Base-by-base conservation (phyloP, 2,888 invertebrate species). In the Sminthurides aquaticus region DNA sequence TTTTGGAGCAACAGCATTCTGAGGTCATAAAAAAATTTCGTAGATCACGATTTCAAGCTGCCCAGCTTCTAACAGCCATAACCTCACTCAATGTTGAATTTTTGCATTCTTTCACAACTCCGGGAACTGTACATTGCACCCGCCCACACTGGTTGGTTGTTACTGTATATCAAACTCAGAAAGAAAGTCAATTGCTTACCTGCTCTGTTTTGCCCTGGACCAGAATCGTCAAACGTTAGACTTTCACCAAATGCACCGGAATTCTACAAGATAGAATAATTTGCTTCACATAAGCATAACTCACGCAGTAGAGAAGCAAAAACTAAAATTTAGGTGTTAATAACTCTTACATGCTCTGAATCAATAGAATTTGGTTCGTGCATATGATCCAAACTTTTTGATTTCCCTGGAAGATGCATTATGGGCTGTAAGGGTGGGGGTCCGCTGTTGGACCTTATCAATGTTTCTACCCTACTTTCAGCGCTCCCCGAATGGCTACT, bases 371-470 rank as follows among this genome's bases (percentile, higher is more conserved):
- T 43, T 26, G 62, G 22, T 54, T 67, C 65, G 43, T 67, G 63
- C 1, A 67, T 69, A 62, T 70, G 68, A 62, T 75, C 75, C 59
- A 75, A 66, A 67, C 75, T 75, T 52, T 70, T 67, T 25, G 75
- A 73, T 60, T 75, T 75, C 2, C 34, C 55, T 20, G 59, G 54
- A 34, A 57, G 71, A 68, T 59, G 70, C 55, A 26, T 67, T 22
- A 69, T 70, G 43, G 71, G 69, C 22, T 69, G 68, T 2, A 73
- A 66, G n/a, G 72, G 69, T 22, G 73, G 69, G 18, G 71, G 74
- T 11, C 70, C 72, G 48, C 69, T 68, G n/a, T 66, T 28, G n/a
- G 68, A 48, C 18, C 69, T 57, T 49, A 67, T 68, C 24, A 67
- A 62, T 26, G 60, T 60, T 27, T 58, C 65, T 29, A 52, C 43